A percentile compares a stretch with the other conserved stretches of the same genome.
phyloP scores from a whole-genome alignment of 2,797 vertebrate genomes.

The Takifugu rubripes region DNA sequence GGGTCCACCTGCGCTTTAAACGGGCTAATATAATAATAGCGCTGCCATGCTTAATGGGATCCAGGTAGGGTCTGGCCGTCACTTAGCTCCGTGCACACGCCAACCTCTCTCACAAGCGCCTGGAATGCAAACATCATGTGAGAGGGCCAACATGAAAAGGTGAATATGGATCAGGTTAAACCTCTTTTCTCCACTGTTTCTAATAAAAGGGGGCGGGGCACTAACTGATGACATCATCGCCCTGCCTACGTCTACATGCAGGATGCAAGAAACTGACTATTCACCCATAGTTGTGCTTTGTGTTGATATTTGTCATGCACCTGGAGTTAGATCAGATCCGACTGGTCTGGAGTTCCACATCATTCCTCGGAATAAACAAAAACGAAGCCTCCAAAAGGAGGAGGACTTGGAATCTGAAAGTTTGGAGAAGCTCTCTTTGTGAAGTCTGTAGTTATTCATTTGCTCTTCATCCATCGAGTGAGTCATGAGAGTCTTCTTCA shows the following conservation, averaged over 20 bases:
- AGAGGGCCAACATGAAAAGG: constrained; percentile 60
- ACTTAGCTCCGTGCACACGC: constrained; percentile 46
- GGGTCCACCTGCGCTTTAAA: constrained; percentile 48
- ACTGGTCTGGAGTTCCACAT: too few relatives aligned
- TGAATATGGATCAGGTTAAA: constrained; percentile 65
- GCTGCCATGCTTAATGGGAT: constrained; percentile 53
- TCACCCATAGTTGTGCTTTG: too few relatives aligned
- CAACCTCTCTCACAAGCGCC: constrained; percentile 46
- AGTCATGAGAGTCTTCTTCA: constrained; percentile 64
- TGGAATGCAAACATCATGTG: constrained; percentile 65
- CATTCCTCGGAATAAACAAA: too few relatives aligned
- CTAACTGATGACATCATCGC: too few relatives aligned
- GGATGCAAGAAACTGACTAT: too few relatives aligned
- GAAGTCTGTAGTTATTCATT: constrained; percentile 44
- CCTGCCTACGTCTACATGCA: too few relatives aligned
- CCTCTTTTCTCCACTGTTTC: constrained; percentile 33
- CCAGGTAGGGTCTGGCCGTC: constrained; percentile 57
- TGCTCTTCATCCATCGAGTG: constrained; percentile 61
- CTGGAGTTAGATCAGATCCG: too few relatives aligned
- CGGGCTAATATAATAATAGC: constrained; percentile 33
- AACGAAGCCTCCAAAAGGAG: too few relatives aligned
- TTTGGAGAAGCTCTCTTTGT: neutral
- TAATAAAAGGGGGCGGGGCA: constrained; percentile 17
- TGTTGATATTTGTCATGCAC: too few relatives aligned
- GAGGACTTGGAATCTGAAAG: too few relatives aligned